Evolutionary conservation across 2,113 vertebrate genomes (phyloP).

Genomic region (Xenopus laevis): DNA sequence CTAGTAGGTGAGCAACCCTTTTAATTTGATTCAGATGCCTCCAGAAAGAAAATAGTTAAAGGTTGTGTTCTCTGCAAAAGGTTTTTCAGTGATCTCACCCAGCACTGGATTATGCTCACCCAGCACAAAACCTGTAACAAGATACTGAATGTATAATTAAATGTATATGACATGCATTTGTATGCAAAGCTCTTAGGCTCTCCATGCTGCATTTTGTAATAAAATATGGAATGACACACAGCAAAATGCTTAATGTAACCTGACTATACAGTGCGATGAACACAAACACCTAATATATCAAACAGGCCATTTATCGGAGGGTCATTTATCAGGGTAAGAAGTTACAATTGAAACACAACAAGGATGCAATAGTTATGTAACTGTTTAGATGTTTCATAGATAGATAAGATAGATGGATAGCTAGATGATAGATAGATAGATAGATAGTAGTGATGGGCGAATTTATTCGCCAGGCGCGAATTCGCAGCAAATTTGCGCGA

Average conservation of each 20-base stretch:
- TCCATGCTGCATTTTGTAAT: constrained; percentile 35
- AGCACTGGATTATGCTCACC: constrained; percentile 37
- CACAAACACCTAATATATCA: constrained; percentile 34
- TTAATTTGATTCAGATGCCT: neutral
- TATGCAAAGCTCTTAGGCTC: constrained; percentile 44
- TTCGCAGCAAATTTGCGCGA: no score
- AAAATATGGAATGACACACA: constrained; percentile 32
- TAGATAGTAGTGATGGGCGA: no score
- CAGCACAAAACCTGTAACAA: constrained; percentile 42
- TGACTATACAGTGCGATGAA: constrained; percentile 3
- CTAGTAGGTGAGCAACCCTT: no score
- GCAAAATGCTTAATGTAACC: constrained; percentile 31
- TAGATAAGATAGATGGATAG: no score
- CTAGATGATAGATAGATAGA: no score
- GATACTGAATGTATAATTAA: constrained; percentile 45
- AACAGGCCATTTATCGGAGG: constrained; percentile 10
- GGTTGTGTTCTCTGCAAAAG: constrained; percentile 26
- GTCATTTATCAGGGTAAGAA: constrained; percentile 23
- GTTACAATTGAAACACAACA: neutral
- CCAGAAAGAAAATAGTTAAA: constrained; percentile 31
- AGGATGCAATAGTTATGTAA: no score
- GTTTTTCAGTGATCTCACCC: constrained; percentile 31
- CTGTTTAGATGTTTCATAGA: no score
- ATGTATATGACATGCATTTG: constrained; percentile 45
- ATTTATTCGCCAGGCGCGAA: no score